Base-by-base conservation (phyloP, 2,797 vertebrate species). In the Phataginus tricuspis region DNA sequence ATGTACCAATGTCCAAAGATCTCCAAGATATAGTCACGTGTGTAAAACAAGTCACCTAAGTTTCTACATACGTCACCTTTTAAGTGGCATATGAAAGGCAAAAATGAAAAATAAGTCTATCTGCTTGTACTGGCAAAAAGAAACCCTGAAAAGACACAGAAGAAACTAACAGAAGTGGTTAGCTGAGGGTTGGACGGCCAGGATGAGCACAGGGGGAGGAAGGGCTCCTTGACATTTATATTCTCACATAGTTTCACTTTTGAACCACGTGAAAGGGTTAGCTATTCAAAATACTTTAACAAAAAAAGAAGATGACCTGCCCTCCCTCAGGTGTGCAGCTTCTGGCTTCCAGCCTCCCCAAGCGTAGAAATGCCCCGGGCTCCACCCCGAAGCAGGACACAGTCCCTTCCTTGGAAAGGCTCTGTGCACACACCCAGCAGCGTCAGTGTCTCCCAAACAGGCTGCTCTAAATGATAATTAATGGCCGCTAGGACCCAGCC, bases 121-220 rank as follows among this genome's bases (percentile, higher is more conserved):
- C n/a, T 63, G 27, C 55, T 14, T 31, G 2, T 12, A 64, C 74
- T 31, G 19, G 39, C 64, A 61, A 10, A 10, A 49, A 37, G 69
- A 68, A 66, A 91, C 57, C 37, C 61, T 3, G n/a, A 66, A 37
- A 29, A 75, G 37, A 45, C n/a, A 53, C 39, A 23, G n/a, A 92
- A 85, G 55, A 27, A 49, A 51, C 53, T 0, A 7, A 55, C 0
- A 0, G 29, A n/a, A 25, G 5, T 11, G 74, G 75, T 5, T 29
- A 21, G 59, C 51, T 16, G 18, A 71, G n/a, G 11, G 72, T n/a
- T 59, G 91, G 10, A 12, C 1, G 1, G 51, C 31, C 27, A 15
- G 16, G n/a, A 10, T 1, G 63, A 7, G 11, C 15, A 12, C 4
- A 1, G 13, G 23, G 69, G 16, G 2, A 0, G 8, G 31, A 15